Base-by-base conservation (phyloP, 2,888 invertebrate genomes). In the Noctua janthina region DNA sequence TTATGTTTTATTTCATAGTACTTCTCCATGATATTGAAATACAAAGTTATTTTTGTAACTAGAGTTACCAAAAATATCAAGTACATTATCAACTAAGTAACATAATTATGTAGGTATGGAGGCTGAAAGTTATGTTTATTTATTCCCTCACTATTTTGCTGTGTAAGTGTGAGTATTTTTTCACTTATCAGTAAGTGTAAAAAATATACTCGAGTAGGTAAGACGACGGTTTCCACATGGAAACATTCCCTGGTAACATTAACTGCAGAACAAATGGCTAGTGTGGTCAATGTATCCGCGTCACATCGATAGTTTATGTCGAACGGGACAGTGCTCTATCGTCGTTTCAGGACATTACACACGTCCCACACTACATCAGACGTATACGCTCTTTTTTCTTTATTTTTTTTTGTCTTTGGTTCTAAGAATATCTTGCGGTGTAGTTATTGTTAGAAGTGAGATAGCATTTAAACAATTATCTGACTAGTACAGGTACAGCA, bases 281-380 rank as follows among this genome's bases (percentile, higher is more conserved):
- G 29, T 69, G 78, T 82, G 74, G 84, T 76, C 84, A 85, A 74
- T 69, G 68, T 81, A 70, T 77, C 78, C 15, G 54, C 49, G 67
- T 71, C 77, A 62, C 74, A 81, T 87, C 62, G 81, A 74, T 84
- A 84, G 73, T 81, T 84, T 87, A 87, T 82, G 76, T 82, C 75
- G 46, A 59, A 67, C 74, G 23, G 68, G 54, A 78, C 20, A 77
- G 64, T 62, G 70, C 67, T 79, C 87, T 81, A 85, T 86, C 87
- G 83, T n/a, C 67, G 62, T 71, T 85, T 56, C 87, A 76, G 66
- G 39, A 78, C 85, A 86, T 85, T 85, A 78, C 77, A 85, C 87
- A 85, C 75, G 81, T 77, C 72, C 56, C 72, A 11, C 49, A 54
- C 51, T 71, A 56, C 59, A 64, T 75, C 56, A 17, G 70, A 83